Conservation (phyloP, 1,140 invertebrate species). For the Globodera ellingtonae region DNA sequence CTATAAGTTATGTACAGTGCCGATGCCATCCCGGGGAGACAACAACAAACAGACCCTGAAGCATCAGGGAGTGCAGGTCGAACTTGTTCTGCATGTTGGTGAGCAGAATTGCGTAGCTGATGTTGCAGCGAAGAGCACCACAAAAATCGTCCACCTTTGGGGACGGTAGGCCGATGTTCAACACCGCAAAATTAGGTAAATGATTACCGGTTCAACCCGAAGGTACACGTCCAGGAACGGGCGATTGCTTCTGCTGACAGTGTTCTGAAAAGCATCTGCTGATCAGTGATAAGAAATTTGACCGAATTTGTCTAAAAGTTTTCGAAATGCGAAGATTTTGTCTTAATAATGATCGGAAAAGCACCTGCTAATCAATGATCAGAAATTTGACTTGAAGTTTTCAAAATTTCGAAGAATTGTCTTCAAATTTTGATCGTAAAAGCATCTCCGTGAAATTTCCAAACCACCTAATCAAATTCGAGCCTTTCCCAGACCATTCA, state of each 20-base stretch:
- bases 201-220: slow-evolving; percentile 18
- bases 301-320: too few relatives aligned
- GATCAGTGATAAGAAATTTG: not conserved
- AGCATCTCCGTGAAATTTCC: too few relatives aligned
- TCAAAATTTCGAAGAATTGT: too few relatives aligned
- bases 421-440: not conserved
- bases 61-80: slow-evolving; percentile 50
- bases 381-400: too few relatives aligned
- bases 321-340: not conserved
- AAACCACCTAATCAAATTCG: too few relatives aligned
- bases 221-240: slow-evolving; percentile 43
- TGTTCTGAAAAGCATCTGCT: not conserved
- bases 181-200: too few relatives aligned
- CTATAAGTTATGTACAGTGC: too few relatives aligned
- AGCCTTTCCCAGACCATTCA: too few relatives aligned
- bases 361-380: not conserved
- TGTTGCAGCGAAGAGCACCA: slow-evolving; percentile 43
- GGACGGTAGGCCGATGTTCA: too few relatives aligned
- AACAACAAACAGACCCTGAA: slow-evolving; percentile 25
- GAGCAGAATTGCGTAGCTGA: slow-evolving; percentile 46
- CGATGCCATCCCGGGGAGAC: too few relatives aligned
- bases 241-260: not conserved
- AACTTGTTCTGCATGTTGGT: slow-evolving; percentile 46
- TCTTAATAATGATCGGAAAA: not conserved
- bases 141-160: slow-evolving; percentile 41